phyloP scores from a whole-genome alignment of 2,888 invertebrate species.

The Lycia hirtaria region DNA sequence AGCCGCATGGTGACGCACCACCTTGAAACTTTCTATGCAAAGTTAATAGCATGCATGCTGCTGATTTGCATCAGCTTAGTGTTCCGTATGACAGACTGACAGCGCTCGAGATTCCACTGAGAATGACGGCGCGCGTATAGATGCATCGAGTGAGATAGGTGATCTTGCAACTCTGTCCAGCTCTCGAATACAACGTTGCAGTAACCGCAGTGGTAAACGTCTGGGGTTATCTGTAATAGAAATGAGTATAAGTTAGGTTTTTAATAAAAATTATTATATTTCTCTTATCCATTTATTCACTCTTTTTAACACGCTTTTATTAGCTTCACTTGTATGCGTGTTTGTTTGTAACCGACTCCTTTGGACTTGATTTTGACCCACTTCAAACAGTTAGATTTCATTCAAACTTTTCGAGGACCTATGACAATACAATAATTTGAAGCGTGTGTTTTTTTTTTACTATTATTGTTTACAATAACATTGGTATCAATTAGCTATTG shows the following conservation, averaged over 20 bases:
- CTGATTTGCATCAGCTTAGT: conserved; percentile 19
- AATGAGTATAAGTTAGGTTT: not conserved
- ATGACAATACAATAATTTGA: too few species aligned
- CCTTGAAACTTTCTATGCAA: not conserved
- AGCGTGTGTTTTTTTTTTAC: too few species aligned
- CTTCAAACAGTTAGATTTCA: too few species aligned
- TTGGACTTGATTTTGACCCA: too few species aligned
- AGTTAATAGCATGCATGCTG: conserved; percentile 19
- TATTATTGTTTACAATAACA: too few species aligned
- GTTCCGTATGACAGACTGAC: conserved; percentile 1
- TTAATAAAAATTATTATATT: not conserved
- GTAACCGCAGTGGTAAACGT: conserved; percentile 36
- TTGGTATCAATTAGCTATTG: too few species aligned
- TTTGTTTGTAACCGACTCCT: too few species aligned
- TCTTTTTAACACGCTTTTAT: too few species aligned
- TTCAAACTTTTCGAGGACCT: too few species aligned
- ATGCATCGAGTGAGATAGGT: conserved; percentile 13
- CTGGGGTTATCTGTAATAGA: conserved; percentile 24
- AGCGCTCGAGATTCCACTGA: conserved; percentile 25
- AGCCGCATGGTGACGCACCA: too few species aligned
- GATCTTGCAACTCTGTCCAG: conserved; percentile 6
- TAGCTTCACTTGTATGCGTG: too few species aligned
- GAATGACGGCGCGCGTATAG: conserved; percentile 16
- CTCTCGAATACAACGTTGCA: conserved; percentile 13
- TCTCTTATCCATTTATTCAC: too few species aligned